These are phyloP conservation scores for Onthophagus taurus DNA, from an alignment of 1,140 invertebrate genomes.

Conservation along the genomic window DNA sequence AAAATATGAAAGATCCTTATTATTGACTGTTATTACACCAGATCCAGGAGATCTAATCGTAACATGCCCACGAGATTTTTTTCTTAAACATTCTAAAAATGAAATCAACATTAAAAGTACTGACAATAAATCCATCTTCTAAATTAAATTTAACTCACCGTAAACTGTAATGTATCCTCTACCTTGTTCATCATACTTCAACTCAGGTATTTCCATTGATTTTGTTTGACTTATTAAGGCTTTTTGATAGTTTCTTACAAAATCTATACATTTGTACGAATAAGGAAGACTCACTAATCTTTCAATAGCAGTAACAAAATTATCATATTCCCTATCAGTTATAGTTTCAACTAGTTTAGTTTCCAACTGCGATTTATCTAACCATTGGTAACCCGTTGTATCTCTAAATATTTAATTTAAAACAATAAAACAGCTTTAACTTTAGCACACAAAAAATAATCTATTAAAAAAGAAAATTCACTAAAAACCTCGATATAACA, in stretches of 20 bases:
- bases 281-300: conserved; percentile 63
- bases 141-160: conserved; percentile 37
- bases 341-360: conserved; percentile 60
- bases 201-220: conserved; percentile 47
- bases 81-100: conserved; percentile 59
- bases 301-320: conserved; percentile 64
- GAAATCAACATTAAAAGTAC: conserved; percentile 8
- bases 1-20: conserved; percentile 68
- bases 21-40: conserved; percentile 77
- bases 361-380: conserved; percentile 58
- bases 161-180: conserved; percentile 56
- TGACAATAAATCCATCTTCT: background rate
- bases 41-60: conserved; percentile 65
- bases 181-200: conserved; percentile 58
- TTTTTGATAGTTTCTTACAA: conserved; percentile 61
- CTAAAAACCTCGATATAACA: too few relatives aligned
- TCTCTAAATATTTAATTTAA: background rate
- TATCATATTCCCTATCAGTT: conserved; percentile 59
- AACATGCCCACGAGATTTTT: conserved; percentile 57
- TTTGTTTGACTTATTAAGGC: conserved; percentile 44
- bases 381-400: conserved; percentile 49
- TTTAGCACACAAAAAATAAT: too few relatives aligned
- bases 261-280: conserved; percentile 54
- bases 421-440: background rate
- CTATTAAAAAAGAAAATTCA: too few relatives aligned